A percentile compares a stretch with the other conserved stretches of the same genome.
phyloP scores from a whole-genome alignment of 1,140 invertebrate genomes.

The Drosophila arawakana region DNA sequence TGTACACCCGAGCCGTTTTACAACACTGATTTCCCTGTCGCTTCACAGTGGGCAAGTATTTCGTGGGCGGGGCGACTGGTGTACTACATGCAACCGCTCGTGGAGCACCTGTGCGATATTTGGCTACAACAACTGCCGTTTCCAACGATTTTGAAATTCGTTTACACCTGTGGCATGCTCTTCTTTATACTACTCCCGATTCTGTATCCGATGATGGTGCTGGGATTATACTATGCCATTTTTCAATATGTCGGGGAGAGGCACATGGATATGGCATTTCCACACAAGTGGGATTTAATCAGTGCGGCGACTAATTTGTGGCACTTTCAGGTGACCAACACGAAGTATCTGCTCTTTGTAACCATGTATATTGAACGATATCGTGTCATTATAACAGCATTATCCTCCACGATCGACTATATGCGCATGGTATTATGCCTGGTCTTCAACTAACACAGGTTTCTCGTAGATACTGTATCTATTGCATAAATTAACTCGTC shows the following conservation, averaged over 20 bases:
- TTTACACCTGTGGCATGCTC: conserved; percentile 49
- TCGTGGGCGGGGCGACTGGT: conserved; percentile 51
- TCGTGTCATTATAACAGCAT: conserved; percentile 60
- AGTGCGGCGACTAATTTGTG: conserved; percentile 37
- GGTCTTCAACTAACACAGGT: conserved; percentile 38
- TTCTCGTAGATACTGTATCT: too few relatives aligned
- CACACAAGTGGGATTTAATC: conserved; percentile 44
- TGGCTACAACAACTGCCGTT: conserved; percentile 71
- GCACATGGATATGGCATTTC: conserved; percentile 30
- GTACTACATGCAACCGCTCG: conserved; percentile 68
- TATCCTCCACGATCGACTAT: conserved; percentile 70
- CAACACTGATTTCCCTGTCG: too few relatives aligned
- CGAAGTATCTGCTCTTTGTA: conserved; percentile 57
- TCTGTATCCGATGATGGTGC: conserved; percentile 49
- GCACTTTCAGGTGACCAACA: conserved; percentile 59
- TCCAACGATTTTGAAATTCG: conserved; percentile 60
- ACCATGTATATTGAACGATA: conserved; percentile 69
- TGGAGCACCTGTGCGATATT: conserved; percentile 56
- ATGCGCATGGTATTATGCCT: conserved; percentile 65
- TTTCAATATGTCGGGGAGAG: conserved; percentile 52
- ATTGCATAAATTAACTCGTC: too few relatives aligned
- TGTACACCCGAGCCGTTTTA: too few relatives aligned
- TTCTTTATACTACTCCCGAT: conserved; percentile 65
- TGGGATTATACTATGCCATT: conserved; percentile 57
- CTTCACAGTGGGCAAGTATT: conserved; percentile 45